Evolutionary conservation across 2,888 invertebrate genomes (phyloP), one percentile per base, ranked within the genome.

Genomic region (Tethea ocularis): DNA sequence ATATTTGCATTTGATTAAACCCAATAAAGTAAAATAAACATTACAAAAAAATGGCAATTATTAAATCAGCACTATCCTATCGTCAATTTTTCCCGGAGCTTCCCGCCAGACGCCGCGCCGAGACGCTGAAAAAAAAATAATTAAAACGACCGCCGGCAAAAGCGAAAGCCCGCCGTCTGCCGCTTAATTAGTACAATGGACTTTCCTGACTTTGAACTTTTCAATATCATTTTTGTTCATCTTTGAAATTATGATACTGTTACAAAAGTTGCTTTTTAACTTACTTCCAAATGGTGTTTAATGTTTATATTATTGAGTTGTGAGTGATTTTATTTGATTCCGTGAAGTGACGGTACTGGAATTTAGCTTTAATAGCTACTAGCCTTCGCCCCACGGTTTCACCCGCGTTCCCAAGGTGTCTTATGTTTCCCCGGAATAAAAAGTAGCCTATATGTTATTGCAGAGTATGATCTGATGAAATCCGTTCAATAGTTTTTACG

Each of bases 171-270:
- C 91, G 91, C 92, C 91, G 92, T 92, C 93, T 92, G 89, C 89
- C 89, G 84, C 91, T 93, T 92, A 93, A 93, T 93, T 93, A 93
- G 92, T 84, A 92, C 92, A 92, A 92, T 92, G 92, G 92, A 89
- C 86, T 89, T 90, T 88, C 91, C 92, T 84, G 93, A 92, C 93
- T 93, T 93, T 93, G 93, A 93, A 92, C 91, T 89, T 90, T 84
- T 81, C 86, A 79, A 84, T 85, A 88, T 87, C 84, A 84, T 82
- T 83, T 86, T 83, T 86, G 82, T 85, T 88, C 85, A 84, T 86
- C 84, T 83, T 84, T 79, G 76, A 78, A 81, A 64, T 59, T 64
- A 72, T 73, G 29, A 72, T 75, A 75, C 68, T 63, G 66, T 62
- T 68, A 57, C 61, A 61, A 72, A 69, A 74, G 46, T 46, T 17